Evolutionary conservation across 2,113 vertebrate genomes (phyloP), one percentile per base, ranked within the genome.

Genomic region (Oryzias curvinotus): DNA sequence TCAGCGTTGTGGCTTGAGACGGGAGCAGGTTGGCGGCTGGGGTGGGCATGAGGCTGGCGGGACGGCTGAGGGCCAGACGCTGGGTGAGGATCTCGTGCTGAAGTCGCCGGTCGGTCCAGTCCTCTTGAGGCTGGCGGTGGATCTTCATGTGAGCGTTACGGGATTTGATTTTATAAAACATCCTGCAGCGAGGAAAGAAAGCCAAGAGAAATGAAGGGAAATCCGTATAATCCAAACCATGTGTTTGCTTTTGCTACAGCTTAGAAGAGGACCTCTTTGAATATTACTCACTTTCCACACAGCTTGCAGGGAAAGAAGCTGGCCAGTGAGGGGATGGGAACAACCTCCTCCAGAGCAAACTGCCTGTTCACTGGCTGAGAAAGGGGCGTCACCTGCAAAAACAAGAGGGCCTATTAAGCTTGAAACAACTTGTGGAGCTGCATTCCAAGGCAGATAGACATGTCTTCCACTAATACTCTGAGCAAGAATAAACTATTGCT

Each of bases 141-240:
- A 93, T 92, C 82, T 94, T 94, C 93, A 94, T 94, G 84, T 94
- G 93, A 46, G 93, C 93, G 2, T 93, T 94, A 16, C 93, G 89
- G 44, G 92, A 93, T 68, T 94, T 93, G 65, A 94, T 92, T 73
- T 94, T 94, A 52, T 91, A 92, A 63, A 94, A 94, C 87, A 93
- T 92, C 65, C 93, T 94, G 62, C 30, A 52, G 47, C 1, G 21
- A 58, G 5, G 30, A 7, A 21, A 47, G 25, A 65, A 36, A 57
- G 10, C 14, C 14, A 19, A 1, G 5, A n/a, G 6, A 57, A 42
- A 46, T 66, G 5, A 45, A 18, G 47, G 45, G 15, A 54, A 23
- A 4, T 17, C 4, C 5, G 7, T 1, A 25, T 43, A 78, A 83
- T 80, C 6, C 0, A 67, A 73, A 75, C 15, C 78, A 83, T 73